These are phyloP conservation scores for Artemia sinica DNA, from an alignment of 2,888 invertebrate genomes.

Conservation along the genomic window DNA sequence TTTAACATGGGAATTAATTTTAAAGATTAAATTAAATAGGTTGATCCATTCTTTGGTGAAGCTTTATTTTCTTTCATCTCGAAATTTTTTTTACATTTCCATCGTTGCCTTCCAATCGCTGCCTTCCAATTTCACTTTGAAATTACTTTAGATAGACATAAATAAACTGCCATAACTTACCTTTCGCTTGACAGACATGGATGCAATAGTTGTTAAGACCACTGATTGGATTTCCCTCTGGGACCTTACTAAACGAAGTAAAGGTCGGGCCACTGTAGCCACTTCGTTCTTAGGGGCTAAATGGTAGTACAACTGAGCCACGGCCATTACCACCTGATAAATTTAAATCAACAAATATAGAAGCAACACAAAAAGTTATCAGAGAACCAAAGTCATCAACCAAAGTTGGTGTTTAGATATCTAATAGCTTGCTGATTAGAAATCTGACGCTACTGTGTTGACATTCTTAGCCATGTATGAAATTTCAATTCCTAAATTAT, in stretches of 20 bases:
- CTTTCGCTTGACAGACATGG: constrained; percentile 69
- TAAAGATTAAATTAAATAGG: too few species aligned
- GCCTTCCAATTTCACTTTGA: not conserved
- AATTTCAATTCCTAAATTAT: too few species aligned
- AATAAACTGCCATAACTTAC: constrained; percentile 32
- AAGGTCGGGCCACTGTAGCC: constrained; percentile 67
- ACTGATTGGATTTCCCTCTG: constrained; percentile 92
- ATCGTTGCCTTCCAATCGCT: constrained; percentile 12
- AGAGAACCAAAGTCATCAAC: too few species aligned
- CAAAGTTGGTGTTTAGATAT: too few species aligned
- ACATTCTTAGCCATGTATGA: too few species aligned
- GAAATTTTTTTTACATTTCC: constrained; percentile 15
- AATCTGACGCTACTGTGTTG: too few species aligned
- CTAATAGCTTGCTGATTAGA: too few species aligned
- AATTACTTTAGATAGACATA: not conserved
- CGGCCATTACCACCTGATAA: constrained; percentile 69
- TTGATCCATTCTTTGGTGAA: too few species aligned
- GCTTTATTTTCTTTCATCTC: not conserved
- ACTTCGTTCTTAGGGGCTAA: constrained; percentile 79
- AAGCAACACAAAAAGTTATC: too few species aligned
- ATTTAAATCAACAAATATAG: too few species aligned
- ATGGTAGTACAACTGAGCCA: constrained; percentile 91
- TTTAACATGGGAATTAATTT: too few species aligned
- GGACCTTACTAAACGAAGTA: constrained; percentile 74
- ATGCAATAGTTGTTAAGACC: constrained; percentile 83